Conservation (phyloP, 2,888 invertebrate genomes). For the Sussaba pulchella region DNA sequence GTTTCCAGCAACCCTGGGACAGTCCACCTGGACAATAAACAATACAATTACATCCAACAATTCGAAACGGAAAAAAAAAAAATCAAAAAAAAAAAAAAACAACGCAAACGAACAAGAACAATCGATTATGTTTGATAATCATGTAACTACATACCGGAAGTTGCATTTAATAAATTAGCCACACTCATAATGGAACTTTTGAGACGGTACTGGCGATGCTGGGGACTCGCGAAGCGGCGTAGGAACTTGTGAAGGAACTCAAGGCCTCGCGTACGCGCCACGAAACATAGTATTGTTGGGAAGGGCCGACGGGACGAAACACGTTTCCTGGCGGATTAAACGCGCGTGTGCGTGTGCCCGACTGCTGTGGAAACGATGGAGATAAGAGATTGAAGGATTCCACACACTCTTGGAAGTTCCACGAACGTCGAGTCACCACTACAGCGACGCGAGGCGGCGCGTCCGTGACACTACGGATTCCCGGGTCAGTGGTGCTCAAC, state of each 20-base stretch:
- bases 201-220: slow-evolving; percentile 14
- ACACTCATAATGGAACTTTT: slow-evolving; percentile 60
- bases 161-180: slow-evolving; percentile 62
- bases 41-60: no score
- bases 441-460: slow-evolving; percentile 23
- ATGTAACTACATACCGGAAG: slow-evolving; percentile 63
- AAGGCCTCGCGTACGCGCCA: slow-evolving; percentile 68
- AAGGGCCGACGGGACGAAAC: slow-evolving; percentile 64
- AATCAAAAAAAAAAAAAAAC: background rate
- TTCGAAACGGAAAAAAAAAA: no score
- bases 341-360: slow-evolving; percentile 17
- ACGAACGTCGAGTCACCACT: slow-evolving; percentile 36
- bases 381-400: no score
- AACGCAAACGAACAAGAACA: background rate
- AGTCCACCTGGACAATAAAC: slow-evolving; percentile 58
- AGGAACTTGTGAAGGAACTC: slow-evolving; percentile 47
- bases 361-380: no score
- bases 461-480: slow-evolving; percentile 23
- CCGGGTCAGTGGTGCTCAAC: slow-evolving; percentile 38
- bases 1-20: slow-evolving; percentile 64
- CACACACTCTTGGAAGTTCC: slow-evolving; percentile 18
- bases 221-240: background rate
- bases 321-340: slow-evolving; percentile 50
- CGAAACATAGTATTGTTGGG: slow-evolving; percentile 61
- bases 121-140: slow-evolving; percentile 1